Evolutionary conservation across 1,140 invertebrate species (phyloP).

Genomic region (Atta colombica): DNA sequence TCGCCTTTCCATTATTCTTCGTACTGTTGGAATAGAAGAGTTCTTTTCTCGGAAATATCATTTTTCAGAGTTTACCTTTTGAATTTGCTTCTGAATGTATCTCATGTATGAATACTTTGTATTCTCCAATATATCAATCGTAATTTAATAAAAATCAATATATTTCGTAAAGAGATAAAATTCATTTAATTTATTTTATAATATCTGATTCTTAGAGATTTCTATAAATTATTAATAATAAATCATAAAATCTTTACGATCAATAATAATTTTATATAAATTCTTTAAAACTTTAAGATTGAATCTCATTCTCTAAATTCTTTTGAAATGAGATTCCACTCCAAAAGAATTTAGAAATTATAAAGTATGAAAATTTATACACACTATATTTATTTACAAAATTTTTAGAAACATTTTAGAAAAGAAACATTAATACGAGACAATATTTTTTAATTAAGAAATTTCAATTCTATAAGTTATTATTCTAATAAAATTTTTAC

Average conservation of each 20-base stretch:
- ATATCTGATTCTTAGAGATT: background rate
- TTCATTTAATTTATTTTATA: background rate
- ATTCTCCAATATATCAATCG: background rate
- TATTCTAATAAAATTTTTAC: too few relatives aligned
- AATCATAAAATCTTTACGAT: background rate
- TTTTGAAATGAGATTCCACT: too few relatives aligned
- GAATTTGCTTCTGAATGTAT: background rate
- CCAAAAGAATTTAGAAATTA: too few relatives aligned
- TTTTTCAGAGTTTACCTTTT: background rate
- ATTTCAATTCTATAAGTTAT: too few relatives aligned
- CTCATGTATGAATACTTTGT: background rate
- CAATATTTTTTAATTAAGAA: too few relatives aligned
- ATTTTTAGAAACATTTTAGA: too few relatives aligned
- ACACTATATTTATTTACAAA: too few relatives aligned
- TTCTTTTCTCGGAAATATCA: background rate
- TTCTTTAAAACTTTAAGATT: too few relatives aligned
- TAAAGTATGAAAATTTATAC: too few relatives aligned
- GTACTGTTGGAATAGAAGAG: background rate
- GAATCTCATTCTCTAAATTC: too few relatives aligned
- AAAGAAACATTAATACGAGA: too few relatives aligned
- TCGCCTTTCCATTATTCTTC: background rate
- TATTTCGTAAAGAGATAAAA: background rate
- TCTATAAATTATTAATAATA: background rate
- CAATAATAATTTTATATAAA: background rate
- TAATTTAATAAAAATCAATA: background rate